Evolutionary conservation across 2,888 invertebrate genomes (phyloP).

Genomic region (Pasiphila rectangulata): DNA sequence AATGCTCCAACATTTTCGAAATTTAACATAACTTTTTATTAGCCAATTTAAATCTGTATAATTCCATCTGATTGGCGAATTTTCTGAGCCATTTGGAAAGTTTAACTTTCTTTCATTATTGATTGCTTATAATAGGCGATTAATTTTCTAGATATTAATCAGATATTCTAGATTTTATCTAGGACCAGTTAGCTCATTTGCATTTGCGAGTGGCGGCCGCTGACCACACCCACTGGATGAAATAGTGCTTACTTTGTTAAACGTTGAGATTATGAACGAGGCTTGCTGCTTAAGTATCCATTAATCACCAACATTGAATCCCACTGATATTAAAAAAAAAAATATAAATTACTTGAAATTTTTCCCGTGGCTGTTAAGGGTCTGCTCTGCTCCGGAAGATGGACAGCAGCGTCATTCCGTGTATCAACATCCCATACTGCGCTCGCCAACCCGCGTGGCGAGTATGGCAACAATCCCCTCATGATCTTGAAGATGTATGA

Average conservation of each 20-base stretch:
- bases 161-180: conserved; percentile 18
- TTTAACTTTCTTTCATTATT: conserved; percentile 20
- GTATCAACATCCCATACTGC: too few relatives aligned
- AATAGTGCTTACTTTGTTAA: conserved; percentile 21
- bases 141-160: conserved; percentile 25
- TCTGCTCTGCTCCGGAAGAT: too few relatives aligned
- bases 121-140: conserved; percentile 22
- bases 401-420: too few relatives aligned
- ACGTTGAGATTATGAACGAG: conserved; percentile 11
- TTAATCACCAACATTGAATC: too few relatives aligned
- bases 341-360: too few relatives aligned
- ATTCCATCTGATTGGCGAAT: conserved; percentile 25
- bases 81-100: conserved; percentile 25
- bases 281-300: conserved; percentile 1
- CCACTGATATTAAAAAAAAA: too few relatives aligned
- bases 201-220: conserved; percentile 13
- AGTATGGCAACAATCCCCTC: too few relatives aligned
- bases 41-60: conserved; percentile 21
- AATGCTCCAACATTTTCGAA: conserved; percentile 19
- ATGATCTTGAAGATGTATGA: too few relatives aligned
- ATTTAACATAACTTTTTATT: conserved; percentile 16
- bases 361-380: too few relatives aligned
- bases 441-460: too few relatives aligned
- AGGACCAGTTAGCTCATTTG: conserved; percentile 21
- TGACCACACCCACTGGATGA: conserved; percentile 19